Evolutionary conservation across 2,888 invertebrate species (phyloP), one percentile per base, ranked within the genome.

Genomic region (Chirona hameri): DNA sequence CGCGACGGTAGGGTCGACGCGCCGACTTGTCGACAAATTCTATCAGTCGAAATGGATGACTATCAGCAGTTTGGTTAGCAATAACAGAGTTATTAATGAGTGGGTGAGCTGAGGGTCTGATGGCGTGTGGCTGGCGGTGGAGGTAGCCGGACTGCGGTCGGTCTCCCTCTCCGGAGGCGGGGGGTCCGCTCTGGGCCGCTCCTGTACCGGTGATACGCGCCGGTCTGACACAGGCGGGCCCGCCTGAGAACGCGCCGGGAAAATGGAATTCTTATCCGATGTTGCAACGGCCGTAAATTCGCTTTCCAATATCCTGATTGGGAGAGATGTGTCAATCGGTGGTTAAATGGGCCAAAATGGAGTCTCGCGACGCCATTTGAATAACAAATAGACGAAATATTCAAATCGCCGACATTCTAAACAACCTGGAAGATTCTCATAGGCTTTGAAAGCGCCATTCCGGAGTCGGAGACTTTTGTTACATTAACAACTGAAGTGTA

Each of bases 221-320:
- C n/a, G n/a, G n/a, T n/a, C n/a, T n/a, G n/a, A n/a, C n/a, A n/a
- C n/a, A n/a, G n/a, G n/a, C n/a, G n/a, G n/a, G n/a, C 7, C 48
- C 12, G 12, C 48, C 9, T 48, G 9, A 48, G 48, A 48, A 48
- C 48, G 48, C 48, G 48, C 76, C 39, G 9, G 5, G 76, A 76
- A 76, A 76, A 76, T 76, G 29, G 76, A 76, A 76, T 76, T 76
- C 76, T 76, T 76, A 76, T 76, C 76, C 76, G 76, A 76, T 76
- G 76, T 76, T 39, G 76, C 76, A 76, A 39, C 39, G 76, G 76
- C 76, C 76, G 76, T 76, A 76, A 76, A 76, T 76, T 76, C 76
- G 76, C 76, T 76, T 76, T 76, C 76, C 76, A 76, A 76, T 76
- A 76, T 76, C 76, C 76, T 76, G 76, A 76, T 76, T 76, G 76